Percentiles rank a stretch among this genome's conserved stretches.
phyloP scores from a whole-genome alignment of 2,113 vertebrate genomes.

The Junco hyemalis region DNA sequence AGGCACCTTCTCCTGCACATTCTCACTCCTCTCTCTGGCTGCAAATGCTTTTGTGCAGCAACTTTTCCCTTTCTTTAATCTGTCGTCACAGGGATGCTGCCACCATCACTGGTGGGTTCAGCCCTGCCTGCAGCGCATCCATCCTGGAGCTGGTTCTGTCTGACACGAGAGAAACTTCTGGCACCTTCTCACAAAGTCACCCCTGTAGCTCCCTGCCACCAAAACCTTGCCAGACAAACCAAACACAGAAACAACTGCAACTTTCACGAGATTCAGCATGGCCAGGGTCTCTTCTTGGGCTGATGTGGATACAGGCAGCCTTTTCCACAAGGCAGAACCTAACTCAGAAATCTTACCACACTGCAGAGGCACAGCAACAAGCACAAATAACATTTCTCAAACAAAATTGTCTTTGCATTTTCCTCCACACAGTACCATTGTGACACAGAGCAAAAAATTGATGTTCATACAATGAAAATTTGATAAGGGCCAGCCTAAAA shows the following conservation, averaged over 20 bases:
- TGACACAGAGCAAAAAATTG: not conserved
- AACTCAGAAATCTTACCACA: not conserved
- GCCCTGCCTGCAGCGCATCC: not conserved
- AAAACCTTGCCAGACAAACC: not conserved
- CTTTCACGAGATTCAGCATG: not conserved
- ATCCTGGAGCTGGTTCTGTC: not conserved
- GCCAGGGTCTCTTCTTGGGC: not conserved
- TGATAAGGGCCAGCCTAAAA: not conserved
- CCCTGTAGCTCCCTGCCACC: not conserved
- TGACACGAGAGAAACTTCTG: fast-evolving
- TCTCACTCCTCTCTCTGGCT: not conserved
- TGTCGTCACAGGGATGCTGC: not conserved
- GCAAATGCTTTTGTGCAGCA: not conserved
- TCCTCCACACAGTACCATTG: not conserved
- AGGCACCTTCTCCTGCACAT: not conserved
- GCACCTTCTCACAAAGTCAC: not conserved
- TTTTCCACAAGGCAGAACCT: not conserved
- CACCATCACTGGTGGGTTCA: not conserved
- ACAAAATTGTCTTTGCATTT: not conserved
- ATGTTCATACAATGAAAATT: not conserved
- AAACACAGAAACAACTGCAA: not conserved
- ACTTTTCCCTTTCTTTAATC: not conserved
- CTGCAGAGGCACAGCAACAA: not conserved
- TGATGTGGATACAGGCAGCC: not conserved
- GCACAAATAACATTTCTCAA: not conserved